A percentile compares a stretch with the other conserved stretches of the same genome.
phyloP scores from a whole-genome alignment of 2,797 vertebrate species.

The Eidolon dupreanum region DNA sequence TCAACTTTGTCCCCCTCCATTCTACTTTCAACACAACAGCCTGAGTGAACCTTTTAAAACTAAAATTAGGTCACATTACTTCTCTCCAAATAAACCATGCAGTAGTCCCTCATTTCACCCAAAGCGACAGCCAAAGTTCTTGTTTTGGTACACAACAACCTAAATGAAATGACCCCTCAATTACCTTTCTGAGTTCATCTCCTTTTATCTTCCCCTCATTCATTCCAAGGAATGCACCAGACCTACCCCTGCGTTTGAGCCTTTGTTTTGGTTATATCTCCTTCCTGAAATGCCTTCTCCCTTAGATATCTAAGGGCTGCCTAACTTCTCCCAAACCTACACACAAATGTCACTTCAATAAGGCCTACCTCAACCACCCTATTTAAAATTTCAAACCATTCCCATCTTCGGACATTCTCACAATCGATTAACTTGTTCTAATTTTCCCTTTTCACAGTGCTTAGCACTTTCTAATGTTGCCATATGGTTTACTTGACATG shows the following conservation, averaged over 20 bases:
- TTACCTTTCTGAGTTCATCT: neutral
- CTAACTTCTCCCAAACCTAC: neutral
- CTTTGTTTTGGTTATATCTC: neutral
- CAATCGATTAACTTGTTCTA: neutral
- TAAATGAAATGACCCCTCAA: neutral
- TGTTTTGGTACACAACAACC: neutral
- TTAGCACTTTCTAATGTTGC: neutral
- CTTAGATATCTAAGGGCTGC: neutral
- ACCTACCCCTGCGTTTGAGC: neutral
- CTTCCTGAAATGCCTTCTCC: neutral
- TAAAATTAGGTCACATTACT: neutral
- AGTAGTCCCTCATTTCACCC: neutral
- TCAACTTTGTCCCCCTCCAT: neutral
- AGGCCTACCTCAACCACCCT: neutral
- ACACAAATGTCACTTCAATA: neutral
- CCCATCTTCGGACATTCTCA: neutral
- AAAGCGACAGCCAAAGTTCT: neutral
- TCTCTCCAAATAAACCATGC: neutral
- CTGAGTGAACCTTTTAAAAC: neutral
- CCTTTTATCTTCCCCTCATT: neutral
- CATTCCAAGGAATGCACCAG: neutral
- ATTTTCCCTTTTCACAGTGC: neutral
- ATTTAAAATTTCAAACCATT: slow-evolving; percentile 6
- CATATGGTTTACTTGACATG: neutral
- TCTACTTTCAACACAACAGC: neutral